These are phyloP conservation scores for Mionectes olivaceus DNA, from an alignment of 2,797 vertebrate species.

Conservation along the genomic window DNA sequence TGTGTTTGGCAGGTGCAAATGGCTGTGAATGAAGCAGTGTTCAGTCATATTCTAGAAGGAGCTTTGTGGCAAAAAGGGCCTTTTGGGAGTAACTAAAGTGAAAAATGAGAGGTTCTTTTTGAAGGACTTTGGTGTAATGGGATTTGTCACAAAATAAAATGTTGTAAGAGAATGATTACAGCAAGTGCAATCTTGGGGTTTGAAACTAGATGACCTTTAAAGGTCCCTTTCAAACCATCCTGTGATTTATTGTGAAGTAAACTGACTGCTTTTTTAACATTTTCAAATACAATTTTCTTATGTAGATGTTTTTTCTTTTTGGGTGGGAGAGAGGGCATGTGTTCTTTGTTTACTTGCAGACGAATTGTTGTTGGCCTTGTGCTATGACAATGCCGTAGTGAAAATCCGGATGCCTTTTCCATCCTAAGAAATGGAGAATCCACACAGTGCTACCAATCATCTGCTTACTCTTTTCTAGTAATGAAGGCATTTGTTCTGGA, in stretches of 20 bases:
- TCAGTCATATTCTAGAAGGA: neutral
- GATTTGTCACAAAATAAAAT: neutral
- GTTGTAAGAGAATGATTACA: neutral
- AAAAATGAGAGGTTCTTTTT: neutral
- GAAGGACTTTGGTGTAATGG: neutral
- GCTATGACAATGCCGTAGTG: neutral
- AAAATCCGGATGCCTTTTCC: neutral
- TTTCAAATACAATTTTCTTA: neutral
- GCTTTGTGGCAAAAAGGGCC: neutral
- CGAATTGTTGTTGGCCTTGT: neutral
- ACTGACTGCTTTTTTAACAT: neutral
- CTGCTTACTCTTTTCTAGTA: neutral
- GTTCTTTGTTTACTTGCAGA: neutral
- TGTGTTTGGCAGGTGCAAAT: constrained; percentile 17
- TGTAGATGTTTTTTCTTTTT: neutral
- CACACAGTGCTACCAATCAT: neutral
- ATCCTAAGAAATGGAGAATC: neutral
- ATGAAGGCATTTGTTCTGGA: neutral
- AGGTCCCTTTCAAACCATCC: neutral
- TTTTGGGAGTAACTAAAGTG: neutral
- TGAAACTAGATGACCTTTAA: neutral
- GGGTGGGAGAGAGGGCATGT: neutral
- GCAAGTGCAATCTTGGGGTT: neutral
- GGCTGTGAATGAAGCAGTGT: neutral
- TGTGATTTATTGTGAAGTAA: neutral